phyloP scores from a whole-genome alignment of 2,113 vertebrate genomes.

The Callopanchax toddi region DNA sequence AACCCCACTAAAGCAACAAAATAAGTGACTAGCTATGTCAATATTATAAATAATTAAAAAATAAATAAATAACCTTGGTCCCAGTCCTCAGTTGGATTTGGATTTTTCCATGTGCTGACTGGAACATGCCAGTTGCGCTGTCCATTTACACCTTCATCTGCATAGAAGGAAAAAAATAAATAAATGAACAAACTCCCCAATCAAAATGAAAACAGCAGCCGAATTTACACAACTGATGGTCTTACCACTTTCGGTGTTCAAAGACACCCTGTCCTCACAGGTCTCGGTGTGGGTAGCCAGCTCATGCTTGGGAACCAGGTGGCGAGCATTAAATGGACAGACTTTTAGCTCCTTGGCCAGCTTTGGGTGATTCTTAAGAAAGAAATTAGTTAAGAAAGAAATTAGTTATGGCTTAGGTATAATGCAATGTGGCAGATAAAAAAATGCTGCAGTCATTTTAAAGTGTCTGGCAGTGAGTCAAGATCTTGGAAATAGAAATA shows the following conservation, averaged over 20 bases:
- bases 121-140: slow-evolving; percentile 52
- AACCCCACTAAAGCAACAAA: no score
- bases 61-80: slow-evolving; percentile 75
- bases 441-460: no score
- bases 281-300: slow-evolving; percentile 73
- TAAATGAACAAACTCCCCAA: not conserved
- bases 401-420: not conserved
- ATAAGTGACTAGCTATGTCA: no score
- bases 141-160: slow-evolving; percentile 6
- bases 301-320: slow-evolving; percentile 76
- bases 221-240: not conserved
- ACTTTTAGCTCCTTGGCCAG: slow-evolving; percentile 76
- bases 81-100: slow-evolving; percentile 71
- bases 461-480: no score
- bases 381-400: not conserved
- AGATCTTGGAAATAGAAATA: no score
- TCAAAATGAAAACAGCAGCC: not conserved
- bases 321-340: slow-evolving; percentile 86
- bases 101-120: slow-evolving; percentile 59
- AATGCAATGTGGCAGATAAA: no score
- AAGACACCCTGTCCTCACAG: slow-evolving; percentile 65
- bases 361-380: slow-evolving; percentile 78
- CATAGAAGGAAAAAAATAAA: not conserved
- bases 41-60: no score
- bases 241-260: slow-evolving; percentile 58